Evolutionary conservation across 2,888 invertebrate species (phyloP), one percentile per base, ranked within the genome.

Genomic region (Cataglyphis cursor): DNA sequence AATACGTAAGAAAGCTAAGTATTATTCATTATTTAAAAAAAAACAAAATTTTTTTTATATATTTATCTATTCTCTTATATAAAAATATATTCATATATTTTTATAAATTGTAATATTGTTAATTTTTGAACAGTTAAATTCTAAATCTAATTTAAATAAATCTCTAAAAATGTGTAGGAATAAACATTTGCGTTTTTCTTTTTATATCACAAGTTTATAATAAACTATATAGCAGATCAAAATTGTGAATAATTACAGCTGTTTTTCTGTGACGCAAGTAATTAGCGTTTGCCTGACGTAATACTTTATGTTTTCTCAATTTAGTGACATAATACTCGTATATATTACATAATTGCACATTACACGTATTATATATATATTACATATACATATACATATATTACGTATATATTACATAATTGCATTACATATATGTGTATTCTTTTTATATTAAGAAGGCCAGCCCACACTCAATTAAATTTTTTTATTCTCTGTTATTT

Each of bases 181-280:
- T 21, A 21, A 18, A 3, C 44, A 15, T n/a, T 73, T 28, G 0
- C 9, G 12, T 41, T 61, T 3, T 41, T 12, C 15, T 61, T n/a
- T 28, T 73, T 1, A n/a, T 8, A 41, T 61, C 12, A 3, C 8
- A 5, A 57, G 41, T 62, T 41, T 44, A 44, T 21, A 41, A 62
- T 62, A 31, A 74, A 62, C 48, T 64, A 18, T 35, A 21, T 18
- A 31, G 38, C 31, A n/a, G 21, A 74, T 73, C 44, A 21, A 31
- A 31, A 21, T 28, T 28, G 31, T 61, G 28, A 61, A 8, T 28
- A 61, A 61, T 31, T 61, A 61, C 31, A 61, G 8, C 28, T 48
- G 12, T 15, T 64, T 75, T 73, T 73, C n/a, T 41, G 21, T 74
- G 64, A 64, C 62, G 64, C 28, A 75, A 75, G 65, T 75, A 64